Evolutionary conservation across 1,140 invertebrate genomes (phyloP).

Genomic region (Macrocentrus cingulum): DNA sequence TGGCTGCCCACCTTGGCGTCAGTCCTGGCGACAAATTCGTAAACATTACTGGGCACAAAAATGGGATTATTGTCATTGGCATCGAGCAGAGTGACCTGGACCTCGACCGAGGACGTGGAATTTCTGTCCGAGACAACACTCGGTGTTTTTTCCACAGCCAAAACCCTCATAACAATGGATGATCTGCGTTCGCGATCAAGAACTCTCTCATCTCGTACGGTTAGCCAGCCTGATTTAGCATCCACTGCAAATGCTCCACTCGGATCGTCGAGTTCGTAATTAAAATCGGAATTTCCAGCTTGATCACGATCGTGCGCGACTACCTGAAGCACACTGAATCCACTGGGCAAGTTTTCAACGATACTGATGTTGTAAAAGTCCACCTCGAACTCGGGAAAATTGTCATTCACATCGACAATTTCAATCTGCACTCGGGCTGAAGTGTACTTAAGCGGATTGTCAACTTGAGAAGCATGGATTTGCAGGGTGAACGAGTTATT

Average conservation of each 20-base stretch:
- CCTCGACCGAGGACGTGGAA: slow-evolving; percentile 66
- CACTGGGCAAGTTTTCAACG: slow-evolving; percentile 86
- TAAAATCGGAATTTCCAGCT: slow-evolving; percentile 82
- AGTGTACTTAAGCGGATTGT: slow-evolving; percentile 75
- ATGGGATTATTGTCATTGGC: slow-evolving; percentile 86
- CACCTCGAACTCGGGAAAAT: slow-evolving; percentile 81
- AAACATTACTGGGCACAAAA: slow-evolving; percentile 80
- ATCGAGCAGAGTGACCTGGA: slow-evolving; percentile 79
- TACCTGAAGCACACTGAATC: slow-evolving; percentile 67
- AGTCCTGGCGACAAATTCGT: slow-evolving; percentile 72
- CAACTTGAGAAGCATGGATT: slow-evolving; percentile 74
- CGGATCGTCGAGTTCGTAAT: slow-evolving; percentile 74
- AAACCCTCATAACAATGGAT: slow-evolving; percentile 71
- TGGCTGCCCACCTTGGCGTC: slow-evolving; percentile 68
- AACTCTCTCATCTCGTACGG: slow-evolving; percentile 75
- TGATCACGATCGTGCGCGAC: slow-evolving; percentile 77
- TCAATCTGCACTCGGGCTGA: slow-evolving; percentile 75
- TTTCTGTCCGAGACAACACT: slow-evolving; percentile 57
- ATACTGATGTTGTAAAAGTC: slow-evolving; percentile 90
- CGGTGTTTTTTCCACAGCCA: slow-evolving; percentile 72
- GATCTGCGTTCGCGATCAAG: slow-evolving; percentile 77
- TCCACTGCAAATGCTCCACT: slow-evolving; percentile 79
- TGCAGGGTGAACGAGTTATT: slow-evolving; percentile 76
- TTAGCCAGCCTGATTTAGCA: slow-evolving; percentile 78
- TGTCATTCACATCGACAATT: slow-evolving; percentile 81